Evolutionary conservation across 2,888 invertebrate genomes (phyloP), one percentile per base, ranked within the genome.

Genomic region (Sminthurides aquaticus): DNA sequence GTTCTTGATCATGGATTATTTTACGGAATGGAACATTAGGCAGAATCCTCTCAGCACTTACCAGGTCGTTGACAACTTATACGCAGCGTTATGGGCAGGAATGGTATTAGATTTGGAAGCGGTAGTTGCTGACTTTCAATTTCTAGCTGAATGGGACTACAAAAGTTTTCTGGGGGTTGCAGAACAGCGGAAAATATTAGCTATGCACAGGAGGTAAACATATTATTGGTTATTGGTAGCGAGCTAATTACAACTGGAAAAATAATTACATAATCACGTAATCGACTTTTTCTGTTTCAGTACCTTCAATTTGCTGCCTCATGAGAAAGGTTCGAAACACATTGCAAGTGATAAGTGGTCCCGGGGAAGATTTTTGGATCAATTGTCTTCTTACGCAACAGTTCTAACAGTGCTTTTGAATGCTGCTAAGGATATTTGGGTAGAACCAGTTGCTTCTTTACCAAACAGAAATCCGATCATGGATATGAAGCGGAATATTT

Each of bases 21-120:
- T 5, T 11, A 34, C 5, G 15, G 15, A 34, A 34, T 34, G 43
- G 43, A 34, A 5, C 15, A 15, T 11, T 5, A 34, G 15, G 43
- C 43, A 34, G 43, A 11, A 5, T 34, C 15, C 15, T 11, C 15
- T 34, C 8, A 34, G 48, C 2, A 34, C 43, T 25, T 26, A 11
- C 24, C 26, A 22, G 11, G 59, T 64, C 5, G 56, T 54, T 11
- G 64, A 64, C 15, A 54, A 64, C 52, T 24, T 64, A 43, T 59
- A 59, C 25, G 59, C 64, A 11, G 48, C 60, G n/a, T 43, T 59
- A 22, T 64, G 64, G 64, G 64, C 59, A 20, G 64, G 55, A 43
- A 54, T 60, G 15, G 60, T 60, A 22, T 34, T 52, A 28, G 64
- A 64, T 49, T 15, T 64, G 18, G 64, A 64, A 25, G 49, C 60